Conservation (phyloP, 2,888 invertebrate genomes). For the Steinernema hermaphroditum region DNA sequence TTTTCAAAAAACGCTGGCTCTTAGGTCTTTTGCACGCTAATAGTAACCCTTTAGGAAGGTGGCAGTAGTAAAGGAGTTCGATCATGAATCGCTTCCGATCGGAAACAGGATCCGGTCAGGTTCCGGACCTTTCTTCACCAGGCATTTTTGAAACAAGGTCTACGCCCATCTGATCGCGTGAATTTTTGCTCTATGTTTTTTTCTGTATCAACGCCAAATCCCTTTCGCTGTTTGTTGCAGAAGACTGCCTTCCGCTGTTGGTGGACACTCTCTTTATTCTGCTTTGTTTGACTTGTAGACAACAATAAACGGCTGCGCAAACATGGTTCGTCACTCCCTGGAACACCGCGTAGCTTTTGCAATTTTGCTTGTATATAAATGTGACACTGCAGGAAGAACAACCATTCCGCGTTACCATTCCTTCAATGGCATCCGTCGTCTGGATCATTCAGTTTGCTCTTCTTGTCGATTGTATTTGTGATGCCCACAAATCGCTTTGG, state of each 20-base stretch:
- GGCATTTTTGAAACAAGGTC: no score
- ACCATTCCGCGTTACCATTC: not conserved
- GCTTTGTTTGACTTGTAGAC: slow-evolving; percentile 3
- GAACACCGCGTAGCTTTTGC: not conserved
- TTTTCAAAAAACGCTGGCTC: no score
- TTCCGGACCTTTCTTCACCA: no score
- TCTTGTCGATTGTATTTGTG: not conserved
- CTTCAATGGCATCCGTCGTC: not conserved
- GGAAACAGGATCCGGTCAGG: no score
- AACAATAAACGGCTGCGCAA: slow-evolving; percentile 19
- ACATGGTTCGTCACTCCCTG: not conserved
- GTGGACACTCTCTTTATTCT: not conserved
- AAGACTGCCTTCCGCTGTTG: not conserved
- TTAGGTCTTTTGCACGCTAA: no score
- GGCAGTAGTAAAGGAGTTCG: no score
- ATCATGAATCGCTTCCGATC: no score
- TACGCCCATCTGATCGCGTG: no score
- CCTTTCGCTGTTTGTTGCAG: slow-evolving; percentile 7
- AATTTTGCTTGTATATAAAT: not conserved
- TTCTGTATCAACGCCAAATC: not conserved
- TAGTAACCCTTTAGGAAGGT: no score
- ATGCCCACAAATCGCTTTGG: not conserved
- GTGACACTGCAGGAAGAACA: not conserved
- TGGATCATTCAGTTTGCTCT: not conserved
- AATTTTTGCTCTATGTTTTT: not conserved